Evolutionary conservation across 1,140 invertebrate species (phyloP).

Genomic region (Acromyrmex charruanus): DNA sequence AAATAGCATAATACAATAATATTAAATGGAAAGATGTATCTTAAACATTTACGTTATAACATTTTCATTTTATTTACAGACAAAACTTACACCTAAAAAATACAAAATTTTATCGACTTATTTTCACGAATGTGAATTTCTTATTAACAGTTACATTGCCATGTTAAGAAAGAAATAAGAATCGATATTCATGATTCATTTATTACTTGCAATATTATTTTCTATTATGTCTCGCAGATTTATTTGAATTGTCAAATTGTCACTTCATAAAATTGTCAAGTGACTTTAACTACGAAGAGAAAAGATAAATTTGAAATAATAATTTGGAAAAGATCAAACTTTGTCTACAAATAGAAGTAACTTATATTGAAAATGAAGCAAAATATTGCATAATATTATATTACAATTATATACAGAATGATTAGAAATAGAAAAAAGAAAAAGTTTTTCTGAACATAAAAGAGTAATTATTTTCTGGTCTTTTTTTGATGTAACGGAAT

Average conservation of each 20-base stretch:
- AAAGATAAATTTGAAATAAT: background rate
- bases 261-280: background rate
- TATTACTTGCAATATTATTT: background rate
- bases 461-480: too few relatives aligned
- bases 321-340: constrained; percentile 27
- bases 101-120: background rate
- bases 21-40: background rate
- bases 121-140: background rate
- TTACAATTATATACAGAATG: background rate
- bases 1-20: background rate
- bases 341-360: constrained; percentile 6
- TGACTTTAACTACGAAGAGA: background rate
- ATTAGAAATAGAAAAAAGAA: background rate
- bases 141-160: too few relatives aligned
- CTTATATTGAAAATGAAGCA: background rate
- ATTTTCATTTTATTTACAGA: background rate
- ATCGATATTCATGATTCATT: background rate
- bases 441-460: too few relatives aligned
- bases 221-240: background rate
- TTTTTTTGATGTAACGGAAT: too few relatives aligned
- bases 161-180: background rate
- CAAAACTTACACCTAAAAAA: background rate
- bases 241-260: background rate
- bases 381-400: background rate
- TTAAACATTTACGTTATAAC: background rate